Evolutionary conservation across 2,113 vertebrate species (phyloP), one percentile per base, ranked within the genome.

Genomic region (Pterocles burchelli): DNA sequence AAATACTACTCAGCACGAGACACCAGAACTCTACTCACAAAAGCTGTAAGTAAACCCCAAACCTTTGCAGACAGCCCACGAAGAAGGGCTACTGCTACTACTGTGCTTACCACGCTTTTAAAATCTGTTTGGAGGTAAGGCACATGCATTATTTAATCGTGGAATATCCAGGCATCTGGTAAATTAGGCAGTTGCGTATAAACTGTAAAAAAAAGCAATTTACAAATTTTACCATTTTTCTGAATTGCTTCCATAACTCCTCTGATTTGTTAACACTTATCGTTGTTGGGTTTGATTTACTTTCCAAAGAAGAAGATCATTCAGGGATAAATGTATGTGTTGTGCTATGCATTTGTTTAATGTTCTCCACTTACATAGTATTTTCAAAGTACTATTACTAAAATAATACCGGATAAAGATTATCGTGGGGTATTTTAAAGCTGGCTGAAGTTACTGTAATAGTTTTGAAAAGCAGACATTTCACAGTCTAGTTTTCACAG

Each of bases 391-490:
- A 49, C 68, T 92, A 62, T 43, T 80, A 19, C 46, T 95, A 81
- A 95, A 96, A 91, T 73, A 94, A 71, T 76, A 59, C 29, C 57
- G 26, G 24, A 17, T 62, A 74, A 72, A 92, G 45, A 79, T 78
- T 77, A 71, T 78, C 17, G 57, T 22, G 74, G 61, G 17, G 4
- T 87, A 49, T 85, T 84, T 93, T 81, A 63, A 91, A 59, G 21
- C 24, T 67, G 45, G 13, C 38, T 93, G 84, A 76, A 51, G 49
- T 92, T 79, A 87, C 46, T 33, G 9, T 55, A 77, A 58, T 7
- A 61, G 67, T 65, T 54, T 73, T 75, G 19, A 82, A 89, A 81
- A 62, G 18, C 10, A 90, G 19, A 29, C 1, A 70, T 74, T 88
- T 86, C 84, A 92, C 26, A 36, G n/a, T 46, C 46, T 19, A 70